A percentile compares a stretch with the other conserved stretches of the same genome.
These are phyloP conservation scores for Tetramorium bicarinatum DNA, from an alignment of 2,888 invertebrate species.

Conservation along the genomic window DNA sequence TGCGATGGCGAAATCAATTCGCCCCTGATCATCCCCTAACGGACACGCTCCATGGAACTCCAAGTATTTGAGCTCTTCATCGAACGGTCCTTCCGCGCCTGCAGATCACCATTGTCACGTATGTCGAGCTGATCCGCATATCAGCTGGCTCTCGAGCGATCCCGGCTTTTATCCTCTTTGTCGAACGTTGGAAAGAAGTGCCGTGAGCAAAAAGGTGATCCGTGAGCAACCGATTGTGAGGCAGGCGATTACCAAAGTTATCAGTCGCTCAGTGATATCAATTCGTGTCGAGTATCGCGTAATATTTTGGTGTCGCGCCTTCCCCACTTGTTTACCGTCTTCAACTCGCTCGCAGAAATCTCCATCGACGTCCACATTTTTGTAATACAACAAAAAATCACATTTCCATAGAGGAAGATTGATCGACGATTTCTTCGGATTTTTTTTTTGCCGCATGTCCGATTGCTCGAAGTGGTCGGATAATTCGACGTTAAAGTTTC, in stretches of 20 bases:
- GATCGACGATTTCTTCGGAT: background rate
- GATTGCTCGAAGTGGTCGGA: background rate
- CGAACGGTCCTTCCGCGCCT: background rate
- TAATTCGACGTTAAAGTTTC: background rate
- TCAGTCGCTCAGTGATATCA: conserved; percentile 75
- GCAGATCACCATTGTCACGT: background rate
- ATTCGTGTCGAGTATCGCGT: conserved; percentile 59
- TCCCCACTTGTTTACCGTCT: conserved; percentile 43
- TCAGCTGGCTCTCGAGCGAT: conserved; percentile 26
- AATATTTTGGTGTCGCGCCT: conserved; percentile 42
- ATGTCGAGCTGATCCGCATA: background rate
- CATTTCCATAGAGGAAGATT: background rate
- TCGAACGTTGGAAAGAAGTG: conserved; percentile 62
- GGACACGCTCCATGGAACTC: conserved; percentile 1
- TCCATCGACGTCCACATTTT: background rate
- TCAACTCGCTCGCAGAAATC: background rate
- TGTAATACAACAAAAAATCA: background rate
- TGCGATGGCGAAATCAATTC: background rate
- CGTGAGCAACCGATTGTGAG: conserved; percentile 31
- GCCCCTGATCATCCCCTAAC: background rate
- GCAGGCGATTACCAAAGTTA: conserved; percentile 71
- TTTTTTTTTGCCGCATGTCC: background rate
- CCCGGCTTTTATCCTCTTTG: conserved; percentile 37
- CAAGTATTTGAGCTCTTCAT: conserved; percentile 38
- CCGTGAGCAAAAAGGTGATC: conserved; percentile 77